Percentiles rank a stretch among this genome's conserved stretches.
phyloP scores from a whole-genome alignment of 1,140 invertebrate genomes.

The Reticulitermes speratus region DNA sequence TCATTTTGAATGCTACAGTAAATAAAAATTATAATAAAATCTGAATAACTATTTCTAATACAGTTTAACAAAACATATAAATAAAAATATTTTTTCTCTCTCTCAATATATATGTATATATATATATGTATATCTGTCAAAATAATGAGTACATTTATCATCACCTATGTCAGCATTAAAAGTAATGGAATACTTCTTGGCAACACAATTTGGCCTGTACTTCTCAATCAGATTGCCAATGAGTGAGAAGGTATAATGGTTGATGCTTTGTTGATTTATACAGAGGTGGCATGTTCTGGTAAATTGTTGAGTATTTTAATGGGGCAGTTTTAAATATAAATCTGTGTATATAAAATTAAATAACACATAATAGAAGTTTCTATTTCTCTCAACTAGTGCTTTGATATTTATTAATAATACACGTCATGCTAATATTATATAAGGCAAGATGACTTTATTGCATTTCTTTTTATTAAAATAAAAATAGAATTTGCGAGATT shows the following conservation, averaged over 20 bases:
- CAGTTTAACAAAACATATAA: constrained; percentile 4
- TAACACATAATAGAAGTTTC: neutral
- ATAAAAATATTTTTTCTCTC: neutral
- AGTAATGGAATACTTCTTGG: constrained; percentile 2
- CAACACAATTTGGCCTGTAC: constrained; percentile 9
- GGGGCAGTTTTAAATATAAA: neutral
- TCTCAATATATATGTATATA: too few relatives aligned
- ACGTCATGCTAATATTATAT: neutral
- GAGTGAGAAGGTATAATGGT: neutral
- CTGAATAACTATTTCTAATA: neutral
- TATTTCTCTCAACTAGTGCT: neutral
- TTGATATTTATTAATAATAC: neutral
- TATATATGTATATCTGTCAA: neutral
- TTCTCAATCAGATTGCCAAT: neutral
- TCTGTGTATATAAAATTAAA: neutral
- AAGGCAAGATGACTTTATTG: neutral
- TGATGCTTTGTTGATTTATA: neutral
- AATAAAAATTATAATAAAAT: constrained; percentile 15
- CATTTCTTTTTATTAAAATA: neutral
- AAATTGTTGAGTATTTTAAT: constrained; percentile 1
- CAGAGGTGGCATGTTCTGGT: neutral
- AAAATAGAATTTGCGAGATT: neutral
- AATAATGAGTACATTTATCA: constrained; percentile 2
- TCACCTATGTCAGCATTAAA: constrained; percentile 1
- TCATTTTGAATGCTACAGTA: constrained; percentile 10